phyloP scores from a whole-genome alignment of 2,888 invertebrate genomes.

The Reticulitermes lucifugus region DNA sequence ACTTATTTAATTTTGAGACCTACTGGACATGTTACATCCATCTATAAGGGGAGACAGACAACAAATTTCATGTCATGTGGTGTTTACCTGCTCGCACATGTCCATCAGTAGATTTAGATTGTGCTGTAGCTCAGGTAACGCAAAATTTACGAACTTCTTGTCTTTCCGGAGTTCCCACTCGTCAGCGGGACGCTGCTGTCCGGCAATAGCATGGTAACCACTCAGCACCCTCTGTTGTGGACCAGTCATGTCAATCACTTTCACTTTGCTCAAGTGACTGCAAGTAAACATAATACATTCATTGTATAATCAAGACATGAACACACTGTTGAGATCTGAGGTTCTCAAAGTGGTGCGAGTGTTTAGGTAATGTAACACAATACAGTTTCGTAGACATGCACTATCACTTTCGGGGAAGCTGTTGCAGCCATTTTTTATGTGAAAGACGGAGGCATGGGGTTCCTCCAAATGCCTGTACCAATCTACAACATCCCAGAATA shows the following conservation, averaged over 20 bases:
- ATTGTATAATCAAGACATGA: not conserved
- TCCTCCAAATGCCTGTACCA: too few species aligned
- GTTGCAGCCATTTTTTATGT: too few species aligned
- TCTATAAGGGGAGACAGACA: too few species aligned
- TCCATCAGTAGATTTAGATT: constrained; percentile 93
- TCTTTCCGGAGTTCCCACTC: constrained; percentile 70
- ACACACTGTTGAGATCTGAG: too few species aligned
- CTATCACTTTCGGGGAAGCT: too few species aligned
- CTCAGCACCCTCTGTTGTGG: constrained; percentile 91
- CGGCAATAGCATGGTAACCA: constrained; percentile 92
- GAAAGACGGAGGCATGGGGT: too few species aligned
- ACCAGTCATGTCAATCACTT: constrained; percentile 99
- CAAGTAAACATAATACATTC: constrained; percentile 11
- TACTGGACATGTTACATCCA: too few species aligned
- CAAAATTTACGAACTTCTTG: constrained; percentile 74
- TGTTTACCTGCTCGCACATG: constrained; percentile 87
- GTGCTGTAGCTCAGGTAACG: constrained; percentile 90
- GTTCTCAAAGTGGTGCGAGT: too few species aligned
- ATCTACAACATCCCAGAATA: too few species aligned
- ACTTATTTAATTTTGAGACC: too few species aligned
- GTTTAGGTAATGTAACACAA: too few species aligned
- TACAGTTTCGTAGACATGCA: too few species aligned
- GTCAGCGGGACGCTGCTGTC: constrained; percentile 70
- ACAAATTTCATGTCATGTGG: not conserved
- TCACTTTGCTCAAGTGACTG: constrained; percentile 84